Base-by-base conservation (phyloP, 2,113 vertebrate species). In the Dromiciops gliroides region DNA sequence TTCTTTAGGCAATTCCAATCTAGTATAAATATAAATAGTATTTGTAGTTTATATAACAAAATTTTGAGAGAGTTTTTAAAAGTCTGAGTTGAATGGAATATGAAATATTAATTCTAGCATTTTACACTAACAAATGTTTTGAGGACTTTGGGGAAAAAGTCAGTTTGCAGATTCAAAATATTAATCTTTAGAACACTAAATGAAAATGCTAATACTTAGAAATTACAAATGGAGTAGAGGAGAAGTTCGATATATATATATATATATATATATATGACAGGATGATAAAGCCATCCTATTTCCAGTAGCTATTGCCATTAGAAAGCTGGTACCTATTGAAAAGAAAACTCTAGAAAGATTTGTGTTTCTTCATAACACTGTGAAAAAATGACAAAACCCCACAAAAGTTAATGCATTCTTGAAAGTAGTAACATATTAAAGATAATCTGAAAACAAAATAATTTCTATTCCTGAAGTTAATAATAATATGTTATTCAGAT, bases 401-500 rank as follows among this genome's bases (percentile, higher is more conserved):
- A 22, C n/a, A 83, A 44, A 83, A 83, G 19, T 96, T 48, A 26
- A n/a, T 92, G 0, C 91, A 94, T 95, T 23, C 52, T 91, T 92
- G 90, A 53, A 67, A 44, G 92, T 28, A 56, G 19, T 48, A 96
- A 60, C 1, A 67, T 51, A 89, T 91, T 96, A 96, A 94, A 96
- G 48, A 25, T 92, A 95, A 95, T 93, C 90, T 93, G 94, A 90
- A 95, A 88, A 88, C 89, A 90, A 95, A 51, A 88, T 90, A 75
- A 93, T 93, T 93, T 96, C 89, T 93, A 93, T 44, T 91, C 94
- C 49, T 22, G 94, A 97, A 89, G 50, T 83, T 83, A 22, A 83
- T 90, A 75, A 51, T 75, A 89, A 89, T 90, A 92, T 53, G 52
- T 95, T 93, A 95, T 92, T 97, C 94, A 93, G n/a, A 89, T 95